Conservation (phyloP, 2,888 invertebrate genomes). For the Crocallis elinguaria region DNA sequence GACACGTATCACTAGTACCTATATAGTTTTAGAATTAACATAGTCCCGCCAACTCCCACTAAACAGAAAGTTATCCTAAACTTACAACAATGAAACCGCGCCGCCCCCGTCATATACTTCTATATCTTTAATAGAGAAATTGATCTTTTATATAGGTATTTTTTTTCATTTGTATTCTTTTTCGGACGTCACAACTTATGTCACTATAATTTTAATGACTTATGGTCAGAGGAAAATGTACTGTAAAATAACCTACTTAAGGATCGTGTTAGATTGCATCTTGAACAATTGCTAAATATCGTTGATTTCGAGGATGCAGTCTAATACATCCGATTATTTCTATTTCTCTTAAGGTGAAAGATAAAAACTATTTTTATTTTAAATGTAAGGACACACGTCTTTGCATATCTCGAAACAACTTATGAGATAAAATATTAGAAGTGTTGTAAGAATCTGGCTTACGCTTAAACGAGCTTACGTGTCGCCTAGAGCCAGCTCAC, state of each 20-base stretch:
- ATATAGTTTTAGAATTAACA: constrained; percentile 10
- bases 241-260: constrained; percentile 64
- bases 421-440: constrained; percentile 14
- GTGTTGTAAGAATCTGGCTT: constrained; percentile 10
- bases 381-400: constrained; percentile 26
- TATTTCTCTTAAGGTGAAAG: constrained; percentile 60
- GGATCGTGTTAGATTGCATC: constrained; percentile 53
- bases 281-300: constrained; percentile 10
- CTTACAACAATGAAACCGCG: constrained; percentile 56
- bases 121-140: constrained; percentile 71
- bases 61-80: constrained; percentile 55
- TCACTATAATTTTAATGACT: constrained; percentile 66
- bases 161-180: constrained; percentile 47
- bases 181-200: constrained; percentile 79
- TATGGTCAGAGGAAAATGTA: constrained; percentile 64
- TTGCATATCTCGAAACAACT: constrained; percentile 23
- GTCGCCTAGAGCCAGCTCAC: constrained; percentile 1
- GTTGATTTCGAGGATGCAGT: constrained; percentile 27
- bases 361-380: constrained; percentile 49
- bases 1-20: constrained; percentile 8
- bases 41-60: constrained; percentile 26
- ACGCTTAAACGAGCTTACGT: constrained; percentile 1
- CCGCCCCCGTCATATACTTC: constrained; percentile 68
- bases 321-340: constrained; percentile 48
- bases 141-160: constrained; percentile 72